Evolutionary conservation across 2,888 invertebrate species (phyloP).

Genomic region (Helleia helle): DNA sequence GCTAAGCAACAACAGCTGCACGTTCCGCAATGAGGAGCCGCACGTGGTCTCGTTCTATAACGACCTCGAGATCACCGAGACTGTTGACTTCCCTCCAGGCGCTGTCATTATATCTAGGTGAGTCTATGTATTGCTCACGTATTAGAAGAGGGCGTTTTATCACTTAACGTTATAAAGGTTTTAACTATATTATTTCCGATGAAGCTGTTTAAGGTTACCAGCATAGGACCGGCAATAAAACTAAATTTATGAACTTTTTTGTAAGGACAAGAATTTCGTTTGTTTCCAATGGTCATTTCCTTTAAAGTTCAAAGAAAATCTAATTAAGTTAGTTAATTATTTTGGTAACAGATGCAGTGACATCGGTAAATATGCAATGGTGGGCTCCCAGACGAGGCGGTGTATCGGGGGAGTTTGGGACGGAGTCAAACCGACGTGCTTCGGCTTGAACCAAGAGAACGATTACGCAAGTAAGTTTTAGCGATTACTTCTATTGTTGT

Average conservation of each 20-base stretch:
- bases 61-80: constrained; percentile 83
- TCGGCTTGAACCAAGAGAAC: constrained; percentile 88
- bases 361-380: constrained; percentile 89
- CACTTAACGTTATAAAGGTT: no score
- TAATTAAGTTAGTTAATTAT: no score
- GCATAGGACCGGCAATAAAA: no score
- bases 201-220: no score
- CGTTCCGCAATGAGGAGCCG: constrained; percentile 83
- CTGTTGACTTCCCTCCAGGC: constrained; percentile 85
- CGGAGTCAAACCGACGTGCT: constrained; percentile 83
- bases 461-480: constrained; percentile 85
- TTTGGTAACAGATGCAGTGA: constrained; percentile 84
- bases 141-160: no score
- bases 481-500: no score
- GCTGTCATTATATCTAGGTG: constrained; percentile 78
- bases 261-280: no score
- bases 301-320: no score
- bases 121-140: not conserved
- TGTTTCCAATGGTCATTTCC: no score
- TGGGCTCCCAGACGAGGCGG: constrained; percentile 80
- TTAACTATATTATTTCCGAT: no score
- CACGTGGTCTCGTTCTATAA: constrained; percentile 88
- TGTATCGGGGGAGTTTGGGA: constrained; percentile 89
- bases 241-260: no score
- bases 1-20: constrained; percentile 81